Base-by-base conservation (phyloP, 2,797 vertebrate species). In the Leuciscus waleckii region DNA sequence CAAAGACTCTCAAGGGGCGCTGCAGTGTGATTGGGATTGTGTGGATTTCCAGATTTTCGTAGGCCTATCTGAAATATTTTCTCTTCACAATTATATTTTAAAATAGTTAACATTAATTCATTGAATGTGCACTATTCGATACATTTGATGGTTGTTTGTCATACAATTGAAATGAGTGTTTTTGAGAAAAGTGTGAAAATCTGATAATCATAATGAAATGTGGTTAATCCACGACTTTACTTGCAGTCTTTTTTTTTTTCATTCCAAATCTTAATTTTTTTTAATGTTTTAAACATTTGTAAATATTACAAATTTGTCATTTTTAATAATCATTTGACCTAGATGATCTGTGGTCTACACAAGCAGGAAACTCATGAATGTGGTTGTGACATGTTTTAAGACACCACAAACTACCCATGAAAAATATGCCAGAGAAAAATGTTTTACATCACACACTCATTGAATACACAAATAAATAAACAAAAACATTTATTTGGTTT, bases 321-420 rank as follows among this genome's bases (percentile, higher is more conserved):
- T 73, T 58, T 68, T 61, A 58, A 81, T 56, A 56, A 35, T 46
- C 3, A 0, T 43, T 75, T 75, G 29, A 83, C 43, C 41, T 32
- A 37, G 68, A 69, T 56, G 17, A 17, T 58, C 41, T 35, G 32
- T 82, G 69, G 54, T 49, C 23, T 39, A 63, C 63, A 54, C 43
- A 49, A n/a, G 23, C 43, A 68, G 82, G 43, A 83, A 83, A 76
- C 35, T 35, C 23, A 54, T 17, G 3, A 75, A 37, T 76, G 71
- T 19, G 81, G 43, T 54, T 26, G 21, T 54, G 41, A 21, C 71
- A 51, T 26, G 56, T 83, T 51, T 67, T 13, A 65, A 37, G 9
- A 67, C 58, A 13, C 58, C 71, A 37, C 35, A 73, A 43, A 46
- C 5, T 82, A 61, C 54, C 16, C 2, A 2, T 82, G 51, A 82